These are phyloP conservation scores for Cephus pygmeus DNA, from an alignment of 2,888 invertebrate species.

Conservation along the genomic window DNA sequence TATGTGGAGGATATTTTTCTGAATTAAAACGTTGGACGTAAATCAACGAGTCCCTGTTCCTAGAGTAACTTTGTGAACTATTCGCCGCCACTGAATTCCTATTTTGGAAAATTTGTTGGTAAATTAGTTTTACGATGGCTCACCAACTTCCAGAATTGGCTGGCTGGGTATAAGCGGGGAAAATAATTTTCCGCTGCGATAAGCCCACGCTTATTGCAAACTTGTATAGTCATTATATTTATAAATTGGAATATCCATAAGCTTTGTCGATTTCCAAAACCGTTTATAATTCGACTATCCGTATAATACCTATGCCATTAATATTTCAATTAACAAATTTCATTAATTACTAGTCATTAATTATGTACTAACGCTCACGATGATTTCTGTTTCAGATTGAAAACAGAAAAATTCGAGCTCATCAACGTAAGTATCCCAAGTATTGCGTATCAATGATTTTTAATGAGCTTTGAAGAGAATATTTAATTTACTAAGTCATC, in stretches of 20 bases:
- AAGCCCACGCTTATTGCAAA: slow-evolving; percentile 15
- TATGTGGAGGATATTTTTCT: too few relatives aligned
- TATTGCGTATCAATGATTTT: slow-evolving; percentile 9
- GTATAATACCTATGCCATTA: too few relatives aligned
- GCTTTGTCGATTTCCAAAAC: too few relatives aligned
- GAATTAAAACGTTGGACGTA: too few relatives aligned
- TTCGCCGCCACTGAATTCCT: slow-evolving; percentile 32
- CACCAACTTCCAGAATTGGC: slow-evolving; percentile 34
- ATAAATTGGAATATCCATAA: not conserved
- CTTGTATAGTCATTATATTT: not conserved
- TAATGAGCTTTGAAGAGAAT: not conserved
- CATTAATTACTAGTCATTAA: not conserved
- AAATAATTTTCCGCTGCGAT: slow-evolving; percentile 26
- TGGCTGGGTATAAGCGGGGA: slow-evolving; percentile 7
- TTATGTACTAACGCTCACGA: too few relatives aligned
- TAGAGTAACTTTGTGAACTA: slow-evolving; percentile 37
- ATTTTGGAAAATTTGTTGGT: slow-evolving; percentile 48
- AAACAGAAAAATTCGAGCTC: slow-evolving; percentile 84
- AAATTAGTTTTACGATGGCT: slow-evolving; percentile 44
- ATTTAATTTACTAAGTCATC: too few relatives aligned
- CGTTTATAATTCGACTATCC: too few relatives aligned
- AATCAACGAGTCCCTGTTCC: slow-evolving; percentile 6
- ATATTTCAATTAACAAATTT: not conserved
- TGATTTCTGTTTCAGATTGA: slow-evolving; percentile 75
- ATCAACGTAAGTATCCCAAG: slow-evolving; percentile 83